These are phyloP conservation scores for Mesembrinibis cayennensis DNA, from an alignment of 2,113 vertebrate species.

Conservation along the genomic window DNA sequence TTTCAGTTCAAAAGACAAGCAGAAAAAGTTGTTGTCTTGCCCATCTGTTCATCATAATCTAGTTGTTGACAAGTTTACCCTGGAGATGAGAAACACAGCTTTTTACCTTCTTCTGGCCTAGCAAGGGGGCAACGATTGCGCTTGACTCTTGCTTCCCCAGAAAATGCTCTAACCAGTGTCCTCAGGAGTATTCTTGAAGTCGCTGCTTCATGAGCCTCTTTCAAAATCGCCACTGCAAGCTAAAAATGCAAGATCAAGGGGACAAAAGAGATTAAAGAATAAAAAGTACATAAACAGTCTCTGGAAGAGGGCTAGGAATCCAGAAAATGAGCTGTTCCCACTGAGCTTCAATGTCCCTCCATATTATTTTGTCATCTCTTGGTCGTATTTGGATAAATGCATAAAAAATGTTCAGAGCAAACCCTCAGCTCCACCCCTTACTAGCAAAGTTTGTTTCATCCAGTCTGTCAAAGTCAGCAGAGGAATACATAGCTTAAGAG, in stretches of 20 bases:
- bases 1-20: background rate
- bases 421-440: background rate
- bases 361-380: background rate
- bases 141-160: background rate
- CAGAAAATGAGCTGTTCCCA: background rate
- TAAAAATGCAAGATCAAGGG: background rate
- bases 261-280: background rate
- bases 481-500: background rate
- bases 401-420: background rate
- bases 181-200: background rate
- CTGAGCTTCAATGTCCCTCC: background rate
- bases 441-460: background rate
- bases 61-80: background rate
- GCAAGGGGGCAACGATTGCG: background rate
- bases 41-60: constrained; percentile 17
- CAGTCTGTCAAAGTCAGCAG: background rate
- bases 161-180: background rate
- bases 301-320: background rate
- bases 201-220: background rate
- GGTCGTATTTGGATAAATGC: background rate
- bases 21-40: background rate
- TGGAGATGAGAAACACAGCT: constrained; percentile 1
- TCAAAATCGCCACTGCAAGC: background rate
- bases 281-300: background rate
- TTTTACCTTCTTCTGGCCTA: background rate